Conservation (phyloP, 2,888 invertebrate genomes). For the Sphaerophoria rueppellii region DNA sequence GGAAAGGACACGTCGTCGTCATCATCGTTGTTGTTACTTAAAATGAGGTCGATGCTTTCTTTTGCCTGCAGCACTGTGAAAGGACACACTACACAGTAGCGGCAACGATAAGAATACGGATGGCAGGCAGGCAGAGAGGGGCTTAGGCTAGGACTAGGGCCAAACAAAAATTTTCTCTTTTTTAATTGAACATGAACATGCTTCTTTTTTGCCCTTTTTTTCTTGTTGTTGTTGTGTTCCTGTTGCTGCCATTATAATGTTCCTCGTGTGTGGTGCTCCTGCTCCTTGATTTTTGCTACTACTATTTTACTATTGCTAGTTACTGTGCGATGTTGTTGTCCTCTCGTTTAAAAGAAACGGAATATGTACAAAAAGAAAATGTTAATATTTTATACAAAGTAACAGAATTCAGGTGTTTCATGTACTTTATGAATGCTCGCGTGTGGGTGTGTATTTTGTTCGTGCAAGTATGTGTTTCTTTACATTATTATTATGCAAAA, state of each 20-base stretch:
- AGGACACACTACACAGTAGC: slow-evolving; percentile 51
- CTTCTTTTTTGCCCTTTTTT: slow-evolving; percentile 23
- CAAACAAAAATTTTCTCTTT: slow-evolving; percentile 50
- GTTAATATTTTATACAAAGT: slow-evolving; percentile 51
- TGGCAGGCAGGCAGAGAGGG: neutral
- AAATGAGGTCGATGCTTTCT: slow-evolving; percentile 72
- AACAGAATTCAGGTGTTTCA: slow-evolving; percentile 42
- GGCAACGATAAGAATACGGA: neutral
- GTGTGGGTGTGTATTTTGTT: neutral
- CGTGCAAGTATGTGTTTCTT: neutral
- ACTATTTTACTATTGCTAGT: slow-evolving; percentile 1
- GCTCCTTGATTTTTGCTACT: slow-evolving; percentile 24
- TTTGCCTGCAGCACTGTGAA: slow-evolving; percentile 58
- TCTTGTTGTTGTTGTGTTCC: neutral
- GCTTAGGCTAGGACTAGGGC: slow-evolving; percentile 31
- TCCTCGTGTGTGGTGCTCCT: neutral
- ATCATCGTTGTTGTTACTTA: neutral
- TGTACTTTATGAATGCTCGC: neutral
- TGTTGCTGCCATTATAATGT: neutral
- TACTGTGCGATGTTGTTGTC: slow-evolving; percentile 10
- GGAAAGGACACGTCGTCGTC: slow-evolving; percentile 56
- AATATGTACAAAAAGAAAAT: slow-evolving; percentile 3
- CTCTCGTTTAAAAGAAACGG: slow-evolving; percentile 22
- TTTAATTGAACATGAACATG: slow-evolving; percentile 64
- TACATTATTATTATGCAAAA: slow-evolving; percentile 60